Base-by-base conservation (phyloP, 92 coral and sea anemone species). In the Epizoanthus ramosus region DNA sequence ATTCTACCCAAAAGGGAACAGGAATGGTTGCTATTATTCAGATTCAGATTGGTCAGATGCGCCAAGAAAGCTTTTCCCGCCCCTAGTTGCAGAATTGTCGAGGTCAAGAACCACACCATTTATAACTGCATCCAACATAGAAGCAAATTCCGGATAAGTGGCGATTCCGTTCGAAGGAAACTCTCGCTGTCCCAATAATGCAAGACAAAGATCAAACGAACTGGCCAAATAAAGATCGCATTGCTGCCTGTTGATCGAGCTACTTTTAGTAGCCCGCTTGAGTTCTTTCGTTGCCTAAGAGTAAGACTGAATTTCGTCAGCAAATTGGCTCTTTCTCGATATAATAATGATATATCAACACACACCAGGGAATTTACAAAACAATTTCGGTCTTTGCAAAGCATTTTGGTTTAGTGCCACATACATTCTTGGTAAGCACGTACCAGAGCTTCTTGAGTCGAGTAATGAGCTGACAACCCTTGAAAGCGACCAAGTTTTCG, bases 171-270 rank as follows among this genome's bases (percentile, higher is more conserved):
- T 71, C 16, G 81, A 19, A 70, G 50, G 16, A 73, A 61, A 8
- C 15, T 84, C 87, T 73, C 73, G 47, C 74, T 84, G 87, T 84
- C 66, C 23, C n/a, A 83, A 60, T 8, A 84, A 59, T 73, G 73
- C 64, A 39, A 81, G 57, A n/a, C 17, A 84, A 73, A 84, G 87
- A 84, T 81, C 87, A 63, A 84, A 84, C 43, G 81, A 73, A 15
- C 73, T 59, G 19, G 66, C 87, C 28, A 83, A 72, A 83, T 41
- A 52, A 43, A 61, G 81, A 35, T 83, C 21, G 64, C 50, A 21
- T 65, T 73, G 80, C 87, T 83, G 85, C 75, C 21, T 69, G 69
- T 68, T 68, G 73, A 83, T 60, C 0, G 74, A 83, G 79, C 81
- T 63, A 73, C 68, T 73, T 80, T 37, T 56, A 10, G 31, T 54